A percentile compares a stretch with the other conserved stretches of the same genome.
Evolutionary conservation across 2,113 vertebrate species (phyloP).

Genomic region (Nesoenas mayeri): DNA sequence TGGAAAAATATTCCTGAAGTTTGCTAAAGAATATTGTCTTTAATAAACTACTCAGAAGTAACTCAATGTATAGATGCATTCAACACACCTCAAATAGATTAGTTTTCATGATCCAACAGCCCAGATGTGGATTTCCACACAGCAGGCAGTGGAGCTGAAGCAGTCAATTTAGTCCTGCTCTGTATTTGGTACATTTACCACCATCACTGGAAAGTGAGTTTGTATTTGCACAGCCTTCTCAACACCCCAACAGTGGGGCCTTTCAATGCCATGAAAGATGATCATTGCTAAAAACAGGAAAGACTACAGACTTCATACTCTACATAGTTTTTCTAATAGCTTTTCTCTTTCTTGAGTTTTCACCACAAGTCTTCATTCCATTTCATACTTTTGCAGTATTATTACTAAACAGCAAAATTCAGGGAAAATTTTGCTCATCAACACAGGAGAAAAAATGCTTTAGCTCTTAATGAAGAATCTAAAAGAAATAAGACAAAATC

Average conservation of each 20-base stretch:
- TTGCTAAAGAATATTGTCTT: neutral
- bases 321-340: neutral
- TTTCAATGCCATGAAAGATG: neutral
- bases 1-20: neutral
- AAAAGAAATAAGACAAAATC: neutral
- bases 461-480: neutral
- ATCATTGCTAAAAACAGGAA: neutral
- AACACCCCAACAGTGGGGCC: neutral
- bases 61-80: neutral
- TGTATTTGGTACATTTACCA: neutral
- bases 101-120: neutral
- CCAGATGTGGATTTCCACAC: neutral
- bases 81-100: neutral
- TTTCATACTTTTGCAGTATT: neutral
- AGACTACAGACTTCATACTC: neutral
- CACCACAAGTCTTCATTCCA: neutral
- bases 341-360: neutral
- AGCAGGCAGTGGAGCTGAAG: neutral
- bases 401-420: neutral
- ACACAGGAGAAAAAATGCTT: neutral
- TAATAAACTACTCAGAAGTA: neutral
- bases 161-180: neutral
- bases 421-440: neutral
- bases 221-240: neutral
- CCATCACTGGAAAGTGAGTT: neutral